phyloP scores from a whole-genome alignment of 1,140 invertebrate genomes.

The Mylabris phalerata region DNA sequence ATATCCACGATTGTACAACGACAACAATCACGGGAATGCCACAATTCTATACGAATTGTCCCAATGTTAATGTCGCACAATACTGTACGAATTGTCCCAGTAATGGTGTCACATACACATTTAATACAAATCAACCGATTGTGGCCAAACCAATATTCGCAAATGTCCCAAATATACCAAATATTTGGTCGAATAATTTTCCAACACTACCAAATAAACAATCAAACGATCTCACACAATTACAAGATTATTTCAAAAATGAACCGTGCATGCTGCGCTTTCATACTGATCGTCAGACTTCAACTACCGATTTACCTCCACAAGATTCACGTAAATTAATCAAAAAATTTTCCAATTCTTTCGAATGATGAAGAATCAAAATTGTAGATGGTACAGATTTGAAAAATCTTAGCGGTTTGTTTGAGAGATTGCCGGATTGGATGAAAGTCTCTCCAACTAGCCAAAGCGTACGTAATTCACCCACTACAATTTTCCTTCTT shows the following conservation, averaged over 20 bases:
- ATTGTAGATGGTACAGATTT: slow-evolving; percentile 2
- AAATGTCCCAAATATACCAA: background rate
- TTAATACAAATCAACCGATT: background rate
- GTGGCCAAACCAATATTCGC: background rate
- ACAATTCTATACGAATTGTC: background rate
- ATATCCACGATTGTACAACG: slow-evolving; percentile 23
- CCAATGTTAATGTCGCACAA: background rate
- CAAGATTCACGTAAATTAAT: slow-evolving; percentile 5
- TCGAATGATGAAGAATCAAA: background rate
- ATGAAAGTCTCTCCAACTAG: slow-evolving; percentile 9
- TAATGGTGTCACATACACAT: slow-evolving; percentile 1
- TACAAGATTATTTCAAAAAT: slow-evolving; percentile 1
- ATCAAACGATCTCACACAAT: slow-evolving; percentile 7
- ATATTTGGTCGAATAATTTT: background rate
- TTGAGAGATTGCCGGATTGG: slow-evolving; percentile 4
- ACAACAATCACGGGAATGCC: slow-evolving; percentile 21
- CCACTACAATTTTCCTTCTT: background rate
- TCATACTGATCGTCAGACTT: slow-evolving; percentile 19
- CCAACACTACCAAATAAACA: slow-evolving; percentile 16
- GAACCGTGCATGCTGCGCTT: slow-evolving; percentile 21
- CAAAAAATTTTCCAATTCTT: background rate
- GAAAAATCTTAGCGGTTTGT: slow-evolving; percentile 3
- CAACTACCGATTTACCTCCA: slow-evolving; percentile 18
- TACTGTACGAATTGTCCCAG: background rate
- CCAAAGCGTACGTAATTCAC: background rate